These are phyloP conservation scores for Plemyria rubiginata DNA, from an alignment of 2,888 invertebrate species.

Conservation along the genomic window DNA sequence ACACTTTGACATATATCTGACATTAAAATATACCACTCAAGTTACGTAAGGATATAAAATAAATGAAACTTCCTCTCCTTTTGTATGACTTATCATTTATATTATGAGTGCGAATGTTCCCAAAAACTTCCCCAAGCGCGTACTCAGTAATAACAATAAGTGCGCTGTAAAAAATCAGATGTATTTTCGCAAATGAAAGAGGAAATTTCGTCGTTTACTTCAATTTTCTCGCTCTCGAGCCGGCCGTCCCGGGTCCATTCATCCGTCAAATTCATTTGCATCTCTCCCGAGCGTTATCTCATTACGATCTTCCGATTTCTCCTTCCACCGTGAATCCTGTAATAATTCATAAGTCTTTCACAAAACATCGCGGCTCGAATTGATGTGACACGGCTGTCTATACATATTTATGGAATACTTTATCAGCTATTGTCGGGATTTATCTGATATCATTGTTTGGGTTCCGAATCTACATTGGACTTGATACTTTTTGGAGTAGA, in stretches of 20 bases:
- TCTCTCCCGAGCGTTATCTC: constrained; percentile 69
- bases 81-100: constrained; percentile 35
- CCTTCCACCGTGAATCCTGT: constrained; percentile 50
- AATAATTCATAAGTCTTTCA: constrained; percentile 59
- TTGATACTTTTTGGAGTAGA: background rate
- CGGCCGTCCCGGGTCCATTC: constrained; percentile 50
- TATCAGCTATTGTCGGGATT: constrained; percentile 42
- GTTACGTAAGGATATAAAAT: constrained; percentile 24
- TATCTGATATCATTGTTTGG: constrained; percentile 30
- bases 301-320: constrained; percentile 67
- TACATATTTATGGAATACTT: constrained; percentile 56
- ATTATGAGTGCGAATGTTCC: constrained; percentile 20
- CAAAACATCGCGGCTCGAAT: constrained; percentile 45
- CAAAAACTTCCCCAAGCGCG: constrained; percentile 12
- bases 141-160: constrained; percentile 31
- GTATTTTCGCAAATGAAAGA: constrained; percentile 64
- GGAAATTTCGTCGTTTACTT: constrained; percentile 62
- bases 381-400: constrained; percentile 42
- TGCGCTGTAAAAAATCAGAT: constrained; percentile 33
- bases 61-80: constrained; percentile 35
- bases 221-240: constrained; percentile 62
- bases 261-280: constrained; percentile 73
- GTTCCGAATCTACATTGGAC: constrained; percentile 7
- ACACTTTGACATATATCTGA: too few relatives aligned
- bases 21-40: background rate